Percentiles rank a stretch among this genome's conserved stretches.
These are phyloP conservation scores for Theristus sp. DNA, from an alignment of 2,888 invertebrate species.

Conservation along the genomic window DNA sequence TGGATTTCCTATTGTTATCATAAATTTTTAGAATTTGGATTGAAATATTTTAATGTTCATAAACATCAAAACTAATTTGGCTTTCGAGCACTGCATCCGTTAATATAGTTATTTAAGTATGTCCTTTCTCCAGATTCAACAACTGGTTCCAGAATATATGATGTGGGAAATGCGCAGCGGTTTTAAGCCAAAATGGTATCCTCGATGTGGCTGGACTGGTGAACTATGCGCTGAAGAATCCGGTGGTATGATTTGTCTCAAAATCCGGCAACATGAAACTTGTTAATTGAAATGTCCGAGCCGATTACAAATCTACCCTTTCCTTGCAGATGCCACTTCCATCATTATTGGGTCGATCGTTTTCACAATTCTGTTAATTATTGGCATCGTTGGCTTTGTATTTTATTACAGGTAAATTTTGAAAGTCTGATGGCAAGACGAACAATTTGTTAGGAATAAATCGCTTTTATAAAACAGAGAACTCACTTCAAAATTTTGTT, in stretches of 20 bases:
- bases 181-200: slow-evolving; percentile 4
- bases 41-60: too few relatives aligned
- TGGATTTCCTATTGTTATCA: too few relatives aligned
- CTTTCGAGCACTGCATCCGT: too few relatives aligned
- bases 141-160: slow-evolving; percentile 1
- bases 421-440: not conserved
- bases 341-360: not conserved
- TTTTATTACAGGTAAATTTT: not conserved
- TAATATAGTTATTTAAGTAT: too few relatives aligned
- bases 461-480: not conserved
- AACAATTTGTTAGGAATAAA: not conserved
- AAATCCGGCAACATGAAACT: too few relatives aligned
- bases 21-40: too few relatives aligned
- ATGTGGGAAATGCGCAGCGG: slow-evolving; percentile 6
- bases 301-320: not conserved
- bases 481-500: not conserved
- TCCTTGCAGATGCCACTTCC: not conserved
- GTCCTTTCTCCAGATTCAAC: not conserved
- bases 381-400: not conserved
- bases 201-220: slow-evolving; percentile 4
- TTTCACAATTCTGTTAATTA: not conserved
- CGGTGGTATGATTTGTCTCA: not conserved
- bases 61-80: too few relatives aligned
- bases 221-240: slow-evolving; percentile 1
- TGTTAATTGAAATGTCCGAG: too few relatives aligned